Evolutionary conservation across 2,888 invertebrate species (phyloP).

Genomic region (Agrotis puta): DNA sequence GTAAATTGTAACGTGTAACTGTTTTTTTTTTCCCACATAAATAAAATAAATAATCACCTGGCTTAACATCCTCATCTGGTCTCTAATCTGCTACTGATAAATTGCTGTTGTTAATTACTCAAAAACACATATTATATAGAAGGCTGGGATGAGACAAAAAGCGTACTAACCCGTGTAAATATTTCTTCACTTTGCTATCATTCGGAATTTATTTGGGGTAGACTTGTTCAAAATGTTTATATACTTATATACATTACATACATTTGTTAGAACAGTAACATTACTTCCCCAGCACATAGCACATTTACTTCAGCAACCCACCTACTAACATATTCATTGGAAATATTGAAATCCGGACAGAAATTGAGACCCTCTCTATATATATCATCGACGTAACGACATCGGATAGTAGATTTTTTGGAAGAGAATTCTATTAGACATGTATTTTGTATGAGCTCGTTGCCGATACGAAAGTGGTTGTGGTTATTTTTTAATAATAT

Average conservation of each 20-base stretch:
- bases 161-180: too few relatives aligned
- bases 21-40: too few relatives aligned
- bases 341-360: constrained; percentile 73
- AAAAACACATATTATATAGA: too few relatives aligned
- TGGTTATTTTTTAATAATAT: constrained; percentile 19
- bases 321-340: constrained; percentile 77
- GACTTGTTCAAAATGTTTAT: background rate
- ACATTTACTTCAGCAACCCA: constrained; percentile 37
- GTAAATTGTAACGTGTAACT: too few relatives aligned
- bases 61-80: too few relatives aligned
- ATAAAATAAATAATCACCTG: too few relatives aligned
- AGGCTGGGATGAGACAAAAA: too few relatives aligned
- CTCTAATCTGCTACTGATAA: background rate
- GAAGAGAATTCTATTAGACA: constrained; percentile 45
- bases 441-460: constrained; percentile 52
- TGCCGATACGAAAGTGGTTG: constrained; percentile 20
- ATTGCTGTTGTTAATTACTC: too few relatives aligned
- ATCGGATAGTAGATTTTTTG: constrained; percentile 52
- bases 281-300: constrained; percentile 32
- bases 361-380: constrained; percentile 68
- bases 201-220: too few relatives aligned
- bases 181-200: too few relatives aligned
- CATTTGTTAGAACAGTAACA: constrained; percentile 31
- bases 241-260: constrained; percentile 37
- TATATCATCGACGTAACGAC: constrained; percentile 65